phyloP scores from a whole-genome alignment of 2,797 vertebrate genomes.

The Semotilus atromaculatus region DNA sequence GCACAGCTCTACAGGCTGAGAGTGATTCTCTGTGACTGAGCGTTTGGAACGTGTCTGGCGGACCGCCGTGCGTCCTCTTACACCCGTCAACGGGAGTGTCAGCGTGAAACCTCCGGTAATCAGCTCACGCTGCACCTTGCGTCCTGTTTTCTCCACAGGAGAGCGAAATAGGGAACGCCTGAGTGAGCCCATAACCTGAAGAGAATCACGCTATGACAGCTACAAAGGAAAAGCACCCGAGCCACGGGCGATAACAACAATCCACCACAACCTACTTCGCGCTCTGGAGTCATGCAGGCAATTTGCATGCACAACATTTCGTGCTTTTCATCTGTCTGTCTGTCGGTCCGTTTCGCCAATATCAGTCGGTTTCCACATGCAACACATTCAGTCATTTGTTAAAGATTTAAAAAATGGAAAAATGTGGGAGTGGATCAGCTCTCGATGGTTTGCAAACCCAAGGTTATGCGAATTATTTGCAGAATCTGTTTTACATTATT shows the following conservation, averaged over 20 bases:
- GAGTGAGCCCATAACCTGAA: neutral
- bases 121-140: conserved; percentile 34
- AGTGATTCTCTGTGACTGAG: conserved; percentile 34
- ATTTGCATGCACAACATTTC: neutral
- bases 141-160: conserved; percentile 42
- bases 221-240: conserved; percentile 27
- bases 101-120: conserved; percentile 35
- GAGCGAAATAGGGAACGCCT: conserved; percentile 5
- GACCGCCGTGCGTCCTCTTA: conserved; percentile 3
- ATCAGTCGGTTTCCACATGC: neutral
- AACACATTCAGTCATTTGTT: conserved; percentile 7
- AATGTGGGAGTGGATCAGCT: conserved; percentile 24
- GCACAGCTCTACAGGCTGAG: conserved; percentile 35
- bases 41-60: conserved; percentile 22
- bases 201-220: conserved; percentile 18
- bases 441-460: conserved; percentile 41
- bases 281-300: neutral
- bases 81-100: conserved; percentile 23
- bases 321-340: neutral
- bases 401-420: neutral
- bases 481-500: conserved; percentile 13
- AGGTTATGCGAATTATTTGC: conserved; percentile 5
- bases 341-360: neutral
- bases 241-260: neutral
- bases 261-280: neutral